Evolutionary conservation across 2,888 invertebrate species (phyloP).

Genomic region (Strigamia crassipes): DNA sequence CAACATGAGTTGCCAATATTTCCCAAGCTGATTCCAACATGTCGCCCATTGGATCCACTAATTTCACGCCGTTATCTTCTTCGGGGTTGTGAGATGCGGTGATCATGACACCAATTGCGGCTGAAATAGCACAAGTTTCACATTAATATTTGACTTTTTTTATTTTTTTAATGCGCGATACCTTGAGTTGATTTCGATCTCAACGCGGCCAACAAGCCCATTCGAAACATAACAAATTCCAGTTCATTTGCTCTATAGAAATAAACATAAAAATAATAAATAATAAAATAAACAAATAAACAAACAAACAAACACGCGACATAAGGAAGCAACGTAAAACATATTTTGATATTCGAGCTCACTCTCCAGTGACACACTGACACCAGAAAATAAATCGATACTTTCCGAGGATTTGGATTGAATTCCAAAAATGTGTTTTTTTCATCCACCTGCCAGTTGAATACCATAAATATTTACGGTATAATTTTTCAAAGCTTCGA

Average conservation of each 20-base stretch:
- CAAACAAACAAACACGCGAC: slow-evolving; percentile 43
- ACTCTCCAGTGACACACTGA: background rate
- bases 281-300: slow-evolving; percentile 57
- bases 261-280: no score
- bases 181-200: slow-evolving; percentile 82
- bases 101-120: slow-evolving; percentile 92
- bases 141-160: background rate
- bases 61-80: slow-evolving; percentile 93
- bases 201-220: slow-evolving; percentile 89
- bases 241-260: slow-evolving; percentile 76
- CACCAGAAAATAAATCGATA: background rate
- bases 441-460: background rate
- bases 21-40: slow-evolving; percentile 97
- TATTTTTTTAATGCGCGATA: slow-evolving; percentile 54
- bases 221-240: slow-evolving; percentile 90
- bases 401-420: background rate
- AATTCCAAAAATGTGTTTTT: background rate
- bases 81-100: slow-evolving; percentile 98
- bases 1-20: slow-evolving; percentile 80
- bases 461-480: background rate
- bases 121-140: slow-evolving; percentile 53
- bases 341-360: background rate
- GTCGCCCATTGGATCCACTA: slow-evolving; percentile 94
- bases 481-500: background rate
- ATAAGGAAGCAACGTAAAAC: background rate